Conservation (phyloP, 2,113 vertebrate genomes). For the Sialia sialis region DNA sequence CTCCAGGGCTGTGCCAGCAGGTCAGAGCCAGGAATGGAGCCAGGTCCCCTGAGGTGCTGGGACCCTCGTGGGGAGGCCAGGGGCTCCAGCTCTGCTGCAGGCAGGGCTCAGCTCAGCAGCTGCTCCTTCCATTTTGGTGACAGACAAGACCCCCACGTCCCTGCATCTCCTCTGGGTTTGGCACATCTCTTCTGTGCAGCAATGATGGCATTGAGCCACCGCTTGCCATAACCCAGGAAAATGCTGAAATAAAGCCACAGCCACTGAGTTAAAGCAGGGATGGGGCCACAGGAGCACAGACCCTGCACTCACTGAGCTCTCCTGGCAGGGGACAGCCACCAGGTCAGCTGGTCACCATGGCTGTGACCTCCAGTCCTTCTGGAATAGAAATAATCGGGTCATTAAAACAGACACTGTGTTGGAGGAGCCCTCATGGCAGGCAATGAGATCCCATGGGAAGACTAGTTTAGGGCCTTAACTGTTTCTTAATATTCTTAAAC, state of each 20-base stretch:
- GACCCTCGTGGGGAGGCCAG: neutral
- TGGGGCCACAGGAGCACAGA: neutral
- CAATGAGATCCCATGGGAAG: neutral
- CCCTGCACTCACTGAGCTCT: neutral
- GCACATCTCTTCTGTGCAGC: neutral
- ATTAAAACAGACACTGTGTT: neutral
- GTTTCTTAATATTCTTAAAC: conserved; percentile 45
- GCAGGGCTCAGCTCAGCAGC: neutral
- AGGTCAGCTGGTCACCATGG: neutral
- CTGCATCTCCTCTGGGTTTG: neutral
- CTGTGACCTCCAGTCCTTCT: neutral
- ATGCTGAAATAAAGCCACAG: neutral
- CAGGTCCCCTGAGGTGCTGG: too few relatives aligned
- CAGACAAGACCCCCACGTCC: neutral
- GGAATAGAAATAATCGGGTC: neutral
- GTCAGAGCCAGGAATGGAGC: neutral
- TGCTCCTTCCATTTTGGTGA: neutral
- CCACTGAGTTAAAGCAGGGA: neutral
- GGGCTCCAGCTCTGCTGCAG: neutral
- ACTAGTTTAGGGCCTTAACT: neutral
- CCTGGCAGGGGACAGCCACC: neutral
- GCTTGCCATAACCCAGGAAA: neutral
- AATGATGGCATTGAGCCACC: neutral
- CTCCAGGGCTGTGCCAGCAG: neutral
- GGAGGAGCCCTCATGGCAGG: neutral